phyloP scores from a whole-genome alignment of 2,113 vertebrate genomes.

The Lipophrys pholis region DNA sequence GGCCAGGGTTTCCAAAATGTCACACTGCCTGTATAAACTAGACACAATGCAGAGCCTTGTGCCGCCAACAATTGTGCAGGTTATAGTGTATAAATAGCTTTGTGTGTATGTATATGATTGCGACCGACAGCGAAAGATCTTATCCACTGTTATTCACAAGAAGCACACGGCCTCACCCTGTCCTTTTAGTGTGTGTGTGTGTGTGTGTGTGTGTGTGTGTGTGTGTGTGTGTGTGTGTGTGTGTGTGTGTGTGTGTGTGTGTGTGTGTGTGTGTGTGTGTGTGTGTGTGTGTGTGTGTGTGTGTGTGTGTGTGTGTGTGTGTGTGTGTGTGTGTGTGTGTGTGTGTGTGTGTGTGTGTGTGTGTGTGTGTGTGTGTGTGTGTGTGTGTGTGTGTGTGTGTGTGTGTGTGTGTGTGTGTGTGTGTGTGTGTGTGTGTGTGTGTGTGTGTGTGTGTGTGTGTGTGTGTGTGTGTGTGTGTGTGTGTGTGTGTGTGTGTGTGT shows the following conservation, averaged over 20 bases:
- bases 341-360: constrained; percentile 25
- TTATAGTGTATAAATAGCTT: constrained; percentile 16
- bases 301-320: no score
- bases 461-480: no score
- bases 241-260: no score
- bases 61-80: neutral
- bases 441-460: no score
- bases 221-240: neutral
- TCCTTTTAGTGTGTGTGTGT: neutral
- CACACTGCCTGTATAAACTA: constrained; percentile 39
- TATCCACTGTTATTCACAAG: constrained; percentile 30
- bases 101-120: constrained; percentile 6
- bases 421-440: no score
- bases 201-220: constrained; percentile 6
- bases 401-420: neutral
- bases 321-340: constrained; percentile 2
- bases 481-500: constrained; percentile 2
- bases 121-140: constrained; percentile 29
- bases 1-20: constrained; percentile 39
- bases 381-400: neutral
- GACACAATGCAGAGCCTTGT: constrained; percentile 2
- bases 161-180: constrained; percentile 51
- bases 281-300: no score
- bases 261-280: no score
- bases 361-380: neutral